Conservation (phyloP, 2,113 vertebrate species). For the Alethe castanea region DNA sequence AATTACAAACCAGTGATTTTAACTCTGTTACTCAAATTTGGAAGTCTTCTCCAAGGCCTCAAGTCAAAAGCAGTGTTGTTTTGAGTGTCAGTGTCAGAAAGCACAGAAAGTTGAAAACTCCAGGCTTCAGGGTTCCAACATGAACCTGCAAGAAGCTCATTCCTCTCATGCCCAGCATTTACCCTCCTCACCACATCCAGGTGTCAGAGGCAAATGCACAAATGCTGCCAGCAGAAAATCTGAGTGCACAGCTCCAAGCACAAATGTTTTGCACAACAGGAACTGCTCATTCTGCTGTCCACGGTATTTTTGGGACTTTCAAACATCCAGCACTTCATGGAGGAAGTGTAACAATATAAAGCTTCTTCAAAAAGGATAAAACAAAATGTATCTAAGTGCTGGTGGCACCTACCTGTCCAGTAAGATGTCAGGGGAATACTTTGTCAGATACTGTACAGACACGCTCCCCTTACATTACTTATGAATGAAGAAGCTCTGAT, state of each 20-base stretch:
- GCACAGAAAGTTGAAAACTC: too few species aligned
- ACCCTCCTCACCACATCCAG: not conserved
- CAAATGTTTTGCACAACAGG: not conserved
- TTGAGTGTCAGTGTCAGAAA: too few species aligned
- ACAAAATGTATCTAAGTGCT: not conserved
- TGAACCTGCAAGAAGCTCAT: not conserved
- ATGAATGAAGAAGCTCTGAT: not conserved
- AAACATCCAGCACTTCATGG: not conserved
- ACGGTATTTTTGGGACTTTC: not conserved
- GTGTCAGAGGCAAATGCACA: not conserved
- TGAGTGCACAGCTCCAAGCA: not conserved
- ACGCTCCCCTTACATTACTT: not conserved
- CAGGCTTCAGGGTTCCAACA: too few species aligned
- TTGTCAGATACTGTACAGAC: not conserved
- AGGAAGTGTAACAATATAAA: not conserved
- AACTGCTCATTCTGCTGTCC: not conserved
- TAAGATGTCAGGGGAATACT: not conserved
- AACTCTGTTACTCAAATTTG: too few species aligned
- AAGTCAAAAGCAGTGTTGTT: too few species aligned
- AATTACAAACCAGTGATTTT: too few species aligned
- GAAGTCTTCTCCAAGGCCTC: too few species aligned
- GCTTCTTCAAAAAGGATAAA: not conserved
- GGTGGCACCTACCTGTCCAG: not conserved
- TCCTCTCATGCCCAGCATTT: not conserved
- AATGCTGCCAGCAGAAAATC: not conserved